Conservation (phyloP, 2,113 vertebrate species). For the Junco hyemalis region DNA sequence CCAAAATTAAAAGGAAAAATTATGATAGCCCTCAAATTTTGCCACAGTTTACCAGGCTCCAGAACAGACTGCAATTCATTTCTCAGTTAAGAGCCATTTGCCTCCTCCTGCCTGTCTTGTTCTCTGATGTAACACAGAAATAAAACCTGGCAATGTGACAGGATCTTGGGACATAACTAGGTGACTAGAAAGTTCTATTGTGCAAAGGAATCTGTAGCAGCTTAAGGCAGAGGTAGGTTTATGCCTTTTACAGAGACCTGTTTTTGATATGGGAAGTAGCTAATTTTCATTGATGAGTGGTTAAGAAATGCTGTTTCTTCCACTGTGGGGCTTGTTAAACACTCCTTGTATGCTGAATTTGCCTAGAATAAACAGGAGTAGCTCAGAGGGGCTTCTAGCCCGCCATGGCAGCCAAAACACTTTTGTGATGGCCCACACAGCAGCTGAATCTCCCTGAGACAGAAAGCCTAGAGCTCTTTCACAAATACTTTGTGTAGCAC, state of each 20-base stretch:
- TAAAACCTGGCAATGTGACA: background rate
- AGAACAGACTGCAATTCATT: background rate
- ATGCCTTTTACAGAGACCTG: background rate
- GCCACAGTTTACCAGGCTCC: background rate
- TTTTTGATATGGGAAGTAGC: background rate
- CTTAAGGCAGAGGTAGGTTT: background rate
- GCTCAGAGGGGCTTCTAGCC: background rate
- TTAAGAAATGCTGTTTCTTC: background rate
- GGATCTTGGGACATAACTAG: background rate
- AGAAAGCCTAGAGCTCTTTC: background rate
- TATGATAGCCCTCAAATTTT: background rate
- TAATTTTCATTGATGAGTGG: background rate
- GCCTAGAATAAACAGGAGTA: background rate
- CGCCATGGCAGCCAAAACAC: background rate
- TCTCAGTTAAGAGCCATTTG: background rate
- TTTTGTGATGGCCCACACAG: background rate
- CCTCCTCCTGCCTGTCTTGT: background rate
- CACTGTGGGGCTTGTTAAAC: background rate
- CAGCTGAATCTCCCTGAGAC: background rate
- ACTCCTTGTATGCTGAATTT: background rate
- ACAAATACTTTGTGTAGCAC: rapidly evolving
- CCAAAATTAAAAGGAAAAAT: background rate
- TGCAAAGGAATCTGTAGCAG: background rate
- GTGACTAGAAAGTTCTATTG: background rate
- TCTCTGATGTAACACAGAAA: background rate